Evolutionary conservation across 2,888 invertebrate genomes (phyloP).

Genomic region (Plagodis pulveraria): DNA sequence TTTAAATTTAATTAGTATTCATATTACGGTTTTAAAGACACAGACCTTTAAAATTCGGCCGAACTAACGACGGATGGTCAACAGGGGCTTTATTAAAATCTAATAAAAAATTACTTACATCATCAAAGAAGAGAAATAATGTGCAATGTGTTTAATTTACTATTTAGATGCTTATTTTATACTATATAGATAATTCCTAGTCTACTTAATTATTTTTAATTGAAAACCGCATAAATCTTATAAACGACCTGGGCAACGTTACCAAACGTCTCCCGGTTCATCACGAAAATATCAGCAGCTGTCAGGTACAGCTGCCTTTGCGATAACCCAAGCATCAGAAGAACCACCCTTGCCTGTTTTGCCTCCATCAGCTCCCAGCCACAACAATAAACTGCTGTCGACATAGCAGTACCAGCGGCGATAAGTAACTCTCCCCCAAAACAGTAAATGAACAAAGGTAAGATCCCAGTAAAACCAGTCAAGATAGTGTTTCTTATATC

Average conservation of each 20-base stretch:
- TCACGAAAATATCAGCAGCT: conserved; percentile 58
- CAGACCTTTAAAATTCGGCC: too few species aligned
- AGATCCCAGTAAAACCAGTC: conserved; percentile 56
- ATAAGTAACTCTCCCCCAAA: conserved; percentile 64
- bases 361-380: conserved; percentile 62
- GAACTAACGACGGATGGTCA: too few species aligned
- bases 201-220: conserved; percentile 40
- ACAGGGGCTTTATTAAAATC: too few species aligned
- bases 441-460: conserved; percentile 64
- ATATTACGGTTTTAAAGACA: too few species aligned
- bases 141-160: too few species aligned
- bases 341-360: conserved; percentile 51
- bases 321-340: conserved; percentile 53
- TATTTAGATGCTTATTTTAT: too few species aligned
- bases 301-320: conserved; percentile 56
- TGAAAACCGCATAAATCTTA: conserved; percentile 67
- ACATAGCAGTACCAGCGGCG: conserved; percentile 53
- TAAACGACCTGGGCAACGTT: conserved; percentile 61
- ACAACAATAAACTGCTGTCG: conserved; percentile 51
- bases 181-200: too few species aligned
- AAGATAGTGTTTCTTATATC: conserved; percentile 58
- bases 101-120: too few species aligned
- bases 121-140: too few species aligned
- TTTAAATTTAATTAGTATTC: too few species aligned
- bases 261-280: conserved; percentile 65